Percentiles rank a stretch among this genome's conserved stretches.
Evolutionary conservation across 2,888 invertebrate genomes (phyloP).

Genomic region (Aleiodes alternator): DNA sequence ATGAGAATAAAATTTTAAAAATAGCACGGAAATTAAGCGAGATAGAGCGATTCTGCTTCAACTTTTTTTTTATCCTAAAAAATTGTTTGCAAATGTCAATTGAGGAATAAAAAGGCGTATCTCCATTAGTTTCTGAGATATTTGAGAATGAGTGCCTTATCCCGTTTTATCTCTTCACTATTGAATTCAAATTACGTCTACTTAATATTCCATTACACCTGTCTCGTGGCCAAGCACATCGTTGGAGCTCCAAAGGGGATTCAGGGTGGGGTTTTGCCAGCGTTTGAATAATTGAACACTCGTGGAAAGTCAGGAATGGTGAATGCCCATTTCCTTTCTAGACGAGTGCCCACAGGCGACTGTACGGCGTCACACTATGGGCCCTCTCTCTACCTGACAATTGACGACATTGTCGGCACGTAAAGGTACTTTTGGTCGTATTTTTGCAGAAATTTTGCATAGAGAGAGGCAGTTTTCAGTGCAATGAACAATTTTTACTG

Average conservation of each 20-base stretch:
- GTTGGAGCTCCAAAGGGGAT: slow-evolving; percentile 29
- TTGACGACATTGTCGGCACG: slow-evolving; percentile 18
- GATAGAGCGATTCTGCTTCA: too few relatives aligned
- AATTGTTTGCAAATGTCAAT: too few relatives aligned
- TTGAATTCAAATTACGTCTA: slow-evolving; percentile 55
- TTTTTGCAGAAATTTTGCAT: too few relatives aligned
- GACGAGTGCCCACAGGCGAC: slow-evolving; percentile 51
- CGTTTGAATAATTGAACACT: slow-evolving; percentile 65
- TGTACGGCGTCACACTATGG: slow-evolving; percentile 33
- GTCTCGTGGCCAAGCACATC: slow-evolving; percentile 43
- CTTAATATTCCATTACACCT: slow-evolving; percentile 62
- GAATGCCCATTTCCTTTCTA: slow-evolving; percentile 62
- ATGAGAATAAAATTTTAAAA: too few relatives aligned
- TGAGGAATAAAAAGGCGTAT: too few relatives aligned
- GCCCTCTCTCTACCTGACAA: slow-evolving; percentile 32
- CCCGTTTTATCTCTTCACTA: too few relatives aligned
- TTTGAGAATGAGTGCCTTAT: not conserved
- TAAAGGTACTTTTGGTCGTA: too few relatives aligned
- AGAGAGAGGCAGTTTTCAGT: too few relatives aligned
- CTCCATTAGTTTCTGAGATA: too few relatives aligned
- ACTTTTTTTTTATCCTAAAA: too few relatives aligned
- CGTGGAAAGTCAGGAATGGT: slow-evolving; percentile 63
- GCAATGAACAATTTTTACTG: too few relatives aligned
- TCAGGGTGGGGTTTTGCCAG: slow-evolving; percentile 40
- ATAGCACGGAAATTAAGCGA: too few relatives aligned